phyloP scores from a whole-genome alignment of 2,797 vertebrate genomes.

The Tiaroga cobitis region DNA sequence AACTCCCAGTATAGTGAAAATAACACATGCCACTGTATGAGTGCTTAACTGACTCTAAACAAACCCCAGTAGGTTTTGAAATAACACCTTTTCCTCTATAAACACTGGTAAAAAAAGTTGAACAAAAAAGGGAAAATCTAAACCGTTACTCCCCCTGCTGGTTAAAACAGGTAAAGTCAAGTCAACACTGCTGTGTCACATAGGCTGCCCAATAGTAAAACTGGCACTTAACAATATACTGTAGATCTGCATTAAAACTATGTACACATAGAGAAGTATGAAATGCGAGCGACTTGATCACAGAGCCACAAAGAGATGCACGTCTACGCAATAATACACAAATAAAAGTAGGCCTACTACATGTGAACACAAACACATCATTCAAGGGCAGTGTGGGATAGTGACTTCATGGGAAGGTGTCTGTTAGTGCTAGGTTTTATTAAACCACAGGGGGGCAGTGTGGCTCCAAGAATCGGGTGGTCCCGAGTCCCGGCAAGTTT shows the following conservation, averaged over 20 bases:
- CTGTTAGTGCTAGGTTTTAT: neutral
- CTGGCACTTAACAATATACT: neutral
- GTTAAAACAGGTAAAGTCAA: neutral
- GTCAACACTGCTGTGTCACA: neutral
- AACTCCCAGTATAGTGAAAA: neutral
- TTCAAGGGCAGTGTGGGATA: neutral
- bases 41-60: neutral
- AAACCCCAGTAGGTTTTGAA: neutral
- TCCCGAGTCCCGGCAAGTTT: neutral
- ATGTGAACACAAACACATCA: neutral
- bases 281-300: neutral
- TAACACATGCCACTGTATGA: neutral
- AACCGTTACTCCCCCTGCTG: slow-evolving; percentile 12
- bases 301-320: neutral
- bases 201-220: neutral
- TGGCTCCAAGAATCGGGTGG: slow-evolving; percentile 14
- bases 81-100: neutral
- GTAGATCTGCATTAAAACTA: neutral
- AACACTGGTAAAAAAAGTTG: neutral
- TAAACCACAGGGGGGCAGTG: slow-evolving; percentile 49
- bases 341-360: neutral
- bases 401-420: neutral
- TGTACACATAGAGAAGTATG: neutral
- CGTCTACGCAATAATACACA: neutral
- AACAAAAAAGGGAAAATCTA: neutral